Conservation (phyloP, 2,888 invertebrate genomes). For the Byasa hedistus region DNA sequence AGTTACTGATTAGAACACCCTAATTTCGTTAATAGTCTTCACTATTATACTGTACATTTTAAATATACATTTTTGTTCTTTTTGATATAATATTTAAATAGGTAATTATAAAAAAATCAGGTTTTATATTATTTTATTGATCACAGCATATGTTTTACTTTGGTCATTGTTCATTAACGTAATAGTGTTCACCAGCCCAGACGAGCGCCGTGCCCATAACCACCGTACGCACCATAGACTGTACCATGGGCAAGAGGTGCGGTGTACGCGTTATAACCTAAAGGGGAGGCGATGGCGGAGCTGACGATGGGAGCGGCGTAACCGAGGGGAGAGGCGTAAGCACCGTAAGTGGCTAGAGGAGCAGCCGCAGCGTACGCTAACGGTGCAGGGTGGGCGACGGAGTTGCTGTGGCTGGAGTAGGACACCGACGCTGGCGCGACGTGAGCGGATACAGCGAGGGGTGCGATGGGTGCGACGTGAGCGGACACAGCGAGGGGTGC, state of each 20-base stretch:
- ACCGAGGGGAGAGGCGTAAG: constrained; percentile 8
- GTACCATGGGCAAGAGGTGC: constrained; percentile 34
- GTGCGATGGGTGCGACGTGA: constrained; percentile 37
- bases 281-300: constrained; percentile 28
- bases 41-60: too few species aligned
- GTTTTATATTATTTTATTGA: constrained; percentile 15
- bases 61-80: too few species aligned
- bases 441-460: constrained; percentile 42
- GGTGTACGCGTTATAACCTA: constrained; percentile 32
- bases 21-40: too few species aligned
- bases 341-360: constrained; percentile 37
- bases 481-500: constrained; percentile 31
- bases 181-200: constrained; percentile 34
- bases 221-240: constrained; percentile 38
- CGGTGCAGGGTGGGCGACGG: constrained; percentile 53
- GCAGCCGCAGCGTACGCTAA: constrained; percentile 33
- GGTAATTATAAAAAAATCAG: too few species aligned
- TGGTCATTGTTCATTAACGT: constrained; percentile 6
- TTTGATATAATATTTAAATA: too few species aligned
- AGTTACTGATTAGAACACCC: too few species aligned
- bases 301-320: constrained; percentile 1
- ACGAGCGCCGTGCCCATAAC: constrained; percentile 39
- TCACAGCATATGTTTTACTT: constrained; percentile 14
- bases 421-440: constrained; percentile 46
- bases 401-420: constrained; percentile 36